A percentile compares a stretch with the other conserved stretches of the same genome.
These are phyloP conservation scores for Conus ventricosus DNA, from an alignment of 1,140 invertebrate species.

Conservation along the genomic window DNA sequence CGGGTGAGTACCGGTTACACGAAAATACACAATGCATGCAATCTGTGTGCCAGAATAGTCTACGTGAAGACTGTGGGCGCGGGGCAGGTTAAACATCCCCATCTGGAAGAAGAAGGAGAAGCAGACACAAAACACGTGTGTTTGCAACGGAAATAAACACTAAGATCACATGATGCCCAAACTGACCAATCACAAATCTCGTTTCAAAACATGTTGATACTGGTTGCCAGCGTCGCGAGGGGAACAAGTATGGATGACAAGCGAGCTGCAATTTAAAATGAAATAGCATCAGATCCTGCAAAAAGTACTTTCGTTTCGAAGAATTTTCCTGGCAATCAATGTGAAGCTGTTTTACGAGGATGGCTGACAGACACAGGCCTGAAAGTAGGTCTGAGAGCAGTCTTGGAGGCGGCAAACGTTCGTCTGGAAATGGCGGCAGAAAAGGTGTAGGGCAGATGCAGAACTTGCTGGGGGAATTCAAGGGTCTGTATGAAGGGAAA, in stretches of 20 bases:
- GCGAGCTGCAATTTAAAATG: background rate
- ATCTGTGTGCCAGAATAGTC: too few species aligned
- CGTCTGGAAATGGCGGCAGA: background rate
- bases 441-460: constrained; percentile 62
- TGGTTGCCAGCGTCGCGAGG: constrained; percentile 34
- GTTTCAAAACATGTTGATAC: constrained; percentile 35
- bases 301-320: background rate
- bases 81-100: too few species aligned
- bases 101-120: too few species aligned
- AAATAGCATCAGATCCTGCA: background rate
- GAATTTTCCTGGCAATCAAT: background rate
- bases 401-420: background rate
- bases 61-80: too few species aligned
- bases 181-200: constrained; percentile 7
- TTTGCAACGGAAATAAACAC: constrained; percentile 10
- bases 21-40: too few species aligned
- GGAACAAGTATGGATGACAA: constrained; percentile 27
- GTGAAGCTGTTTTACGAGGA: background rate
- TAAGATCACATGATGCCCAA: background rate
- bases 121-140: background rate
- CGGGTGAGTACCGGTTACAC: too few species aligned
- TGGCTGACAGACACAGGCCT: constrained; percentile 1
- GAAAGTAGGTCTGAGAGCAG: constrained; percentile 16
- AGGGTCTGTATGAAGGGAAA: constrained; percentile 66
- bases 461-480: constrained; percentile 68